Evolutionary conservation across 23 tunicate genomes (phyloP), one percentile per base, ranked within the genome.

Genomic region (Pegea sp.): DNA sequence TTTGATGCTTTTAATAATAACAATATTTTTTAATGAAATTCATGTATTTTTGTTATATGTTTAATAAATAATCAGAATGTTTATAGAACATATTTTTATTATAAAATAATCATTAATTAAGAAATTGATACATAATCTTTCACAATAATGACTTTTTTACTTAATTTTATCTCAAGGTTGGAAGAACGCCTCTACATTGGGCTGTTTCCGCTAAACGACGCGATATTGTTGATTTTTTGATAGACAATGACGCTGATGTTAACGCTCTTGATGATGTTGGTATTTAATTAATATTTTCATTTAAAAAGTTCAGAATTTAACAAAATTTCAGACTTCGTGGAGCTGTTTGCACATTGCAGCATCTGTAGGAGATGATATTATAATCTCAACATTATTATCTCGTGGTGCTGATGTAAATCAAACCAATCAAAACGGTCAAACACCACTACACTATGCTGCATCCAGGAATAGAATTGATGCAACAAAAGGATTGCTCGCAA

Each of bases 381-480:
- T 84, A 4, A 42, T 70, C n/a, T 65, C 60, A 0, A 49, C 71
- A 0, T 28, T 84, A 26, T 32, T 84, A 23, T 73, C 86, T 22
- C 29, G 74, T 22, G 95, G 95, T 0, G 84, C 95, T 3, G 69
- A 55, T 20, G 65, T 62, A 24, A 67, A 73, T 52, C 46, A 54
- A 6, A 56, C 28, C 49, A 84, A 63, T 48, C 53, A 64, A 53
- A 73, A 57, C 22, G 81, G 84, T 0, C 95, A 74, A 59, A 62
- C 95, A 22, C 84, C 95, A 2, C 62, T 84, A 19, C 95, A 84
- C 28, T 84, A 84, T 53, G 86, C 95, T 33, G 84, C 95, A 29
- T 84, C 95, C 1, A 56, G 84, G 32, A 56, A 70, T 48, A 42
- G 95, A 49, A 30, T 67, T 5, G 81, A 73, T 44, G 84, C 63